Base-by-base conservation (phyloP, 2,888 invertebrate species). In the Cryptosula pallasiana region DNA sequence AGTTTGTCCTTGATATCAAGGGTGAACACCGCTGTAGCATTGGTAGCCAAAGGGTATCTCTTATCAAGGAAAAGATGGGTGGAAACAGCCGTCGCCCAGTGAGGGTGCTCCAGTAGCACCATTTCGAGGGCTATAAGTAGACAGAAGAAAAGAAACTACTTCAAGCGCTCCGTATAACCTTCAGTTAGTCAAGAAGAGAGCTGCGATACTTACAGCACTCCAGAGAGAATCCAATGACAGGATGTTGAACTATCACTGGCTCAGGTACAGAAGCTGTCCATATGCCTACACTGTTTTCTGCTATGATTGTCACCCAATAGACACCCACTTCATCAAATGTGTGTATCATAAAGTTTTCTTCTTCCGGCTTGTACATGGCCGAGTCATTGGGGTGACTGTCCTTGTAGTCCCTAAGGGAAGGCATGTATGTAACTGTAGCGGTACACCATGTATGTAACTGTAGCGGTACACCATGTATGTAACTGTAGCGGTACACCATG, bases 171-270 rank as follows among this genome's bases (percentile, higher is more conserved):
- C 13, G 13, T 16, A 54, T 54, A 54, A 54, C n/a, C 54, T n/a
- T 54, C n/a, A 54, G 13, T 54, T 16, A 16, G n/a, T n/a, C n/a
- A n/a, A n/a, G n/a, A n/a, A n/a, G n/a, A n/a, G n/a, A n/a, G n/a
- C n/a, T n/a, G n/a, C n/a, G n/a, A 27, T 27, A 70, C 70, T 70
- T 36, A 70, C 70, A 36, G 45, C n/a, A 25, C 36, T 54, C 55
- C 45, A 70, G 25, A 23, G 25, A n/a, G 70, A 70, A 70, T n/a
- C 70, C 70, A n/a, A 54, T 70, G 70, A 70, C 32, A 2, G 70
- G 70, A 25, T 70, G 70, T 32, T 70, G 70, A 3, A 70, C 70
- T 23, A 70, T 70, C n/a, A 70, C 29, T 2, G 70, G 70, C 16
- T 36, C 55, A 5, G n/a, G 70, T 29, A 70, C 36, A 3, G 32